phyloP scores from a whole-genome alignment of 2,888 invertebrate genomes.

The Ptilodon capucinus region DNA sequence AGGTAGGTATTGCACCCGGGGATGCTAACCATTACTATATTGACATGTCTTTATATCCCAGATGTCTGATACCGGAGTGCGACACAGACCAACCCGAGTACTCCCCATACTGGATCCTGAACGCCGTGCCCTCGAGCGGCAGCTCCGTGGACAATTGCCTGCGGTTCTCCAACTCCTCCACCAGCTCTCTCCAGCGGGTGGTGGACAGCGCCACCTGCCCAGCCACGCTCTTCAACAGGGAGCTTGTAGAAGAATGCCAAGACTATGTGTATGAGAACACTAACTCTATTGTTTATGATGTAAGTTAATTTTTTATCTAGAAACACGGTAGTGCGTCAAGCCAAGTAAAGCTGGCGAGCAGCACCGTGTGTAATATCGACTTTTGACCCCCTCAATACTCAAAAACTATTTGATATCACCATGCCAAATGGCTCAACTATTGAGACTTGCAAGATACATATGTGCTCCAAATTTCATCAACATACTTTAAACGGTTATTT shows the following conservation, averaged over 20 bases:
- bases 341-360: too few species aligned
- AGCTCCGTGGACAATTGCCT: constrained; percentile 66
- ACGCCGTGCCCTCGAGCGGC: constrained; percentile 64
- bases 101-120: constrained; percentile 65
- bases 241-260: constrained; percentile 40
- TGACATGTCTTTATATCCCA: constrained; percentile 27
- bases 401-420: too few species aligned
- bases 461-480: too few species aligned
- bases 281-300: constrained; percentile 63
- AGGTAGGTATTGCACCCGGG: too few species aligned
- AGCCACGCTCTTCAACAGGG: constrained; percentile 47
- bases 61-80: constrained; percentile 59
- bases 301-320: too few species aligned
- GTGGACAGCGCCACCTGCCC: constrained; percentile 43
- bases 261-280: constrained; percentile 55
- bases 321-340: too few species aligned
- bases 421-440: too few species aligned
- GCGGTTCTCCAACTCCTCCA: constrained; percentile 48
- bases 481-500: too few species aligned
- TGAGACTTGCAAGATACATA: too few species aligned
- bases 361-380: too few species aligned
- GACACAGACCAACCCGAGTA: constrained; percentile 47
- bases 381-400: too few species aligned
- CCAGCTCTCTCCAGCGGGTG: neutral
- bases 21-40: too few species aligned